These are phyloP conservation scores for Typhlomys cinereus DNA, from an alignment of 2,113 vertebrate genomes.

Conservation along the genomic window DNA sequence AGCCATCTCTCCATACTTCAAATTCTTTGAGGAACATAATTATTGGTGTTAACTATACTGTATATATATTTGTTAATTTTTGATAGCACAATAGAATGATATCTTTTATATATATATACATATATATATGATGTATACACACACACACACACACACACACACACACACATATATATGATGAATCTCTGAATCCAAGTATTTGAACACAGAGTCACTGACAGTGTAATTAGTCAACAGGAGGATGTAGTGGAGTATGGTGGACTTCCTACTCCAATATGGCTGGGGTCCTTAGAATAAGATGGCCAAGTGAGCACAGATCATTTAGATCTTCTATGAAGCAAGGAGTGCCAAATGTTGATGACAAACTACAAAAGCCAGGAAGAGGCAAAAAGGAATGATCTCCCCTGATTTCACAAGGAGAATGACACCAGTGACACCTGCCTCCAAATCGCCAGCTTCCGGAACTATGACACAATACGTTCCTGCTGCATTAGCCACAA, in stretches of 20 bases:
- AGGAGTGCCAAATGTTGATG: neutral
- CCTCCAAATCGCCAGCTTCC: neutral
- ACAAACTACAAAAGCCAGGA: neutral
- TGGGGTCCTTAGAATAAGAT: neutral
- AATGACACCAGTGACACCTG: too few relatives aligned
- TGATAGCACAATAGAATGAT: neutral
- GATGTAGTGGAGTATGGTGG: neutral
- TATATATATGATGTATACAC: too few relatives aligned
- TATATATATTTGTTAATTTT: constrained; percentile 1
- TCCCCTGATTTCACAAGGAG: neutral
- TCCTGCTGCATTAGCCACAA: neutral
- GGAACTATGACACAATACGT: neutral
- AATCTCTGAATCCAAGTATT: neutral
- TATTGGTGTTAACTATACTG: too few relatives aligned
- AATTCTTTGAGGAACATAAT: too few relatives aligned
- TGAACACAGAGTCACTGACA: neutral
- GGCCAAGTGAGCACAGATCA: neutral
- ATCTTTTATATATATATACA: too few relatives aligned
- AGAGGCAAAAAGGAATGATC: neutral
- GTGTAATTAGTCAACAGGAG: neutral
- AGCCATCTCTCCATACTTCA: neutral
- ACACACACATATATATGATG: neutral
- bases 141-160: too few relatives aligned
- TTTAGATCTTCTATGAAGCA: neutral
- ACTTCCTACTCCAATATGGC: neutral